Evolutionary conservation across 2,888 invertebrate species (phyloP), one percentile per base, ranked within the genome.

Genomic region (Acanthopleura granulata): DNA sequence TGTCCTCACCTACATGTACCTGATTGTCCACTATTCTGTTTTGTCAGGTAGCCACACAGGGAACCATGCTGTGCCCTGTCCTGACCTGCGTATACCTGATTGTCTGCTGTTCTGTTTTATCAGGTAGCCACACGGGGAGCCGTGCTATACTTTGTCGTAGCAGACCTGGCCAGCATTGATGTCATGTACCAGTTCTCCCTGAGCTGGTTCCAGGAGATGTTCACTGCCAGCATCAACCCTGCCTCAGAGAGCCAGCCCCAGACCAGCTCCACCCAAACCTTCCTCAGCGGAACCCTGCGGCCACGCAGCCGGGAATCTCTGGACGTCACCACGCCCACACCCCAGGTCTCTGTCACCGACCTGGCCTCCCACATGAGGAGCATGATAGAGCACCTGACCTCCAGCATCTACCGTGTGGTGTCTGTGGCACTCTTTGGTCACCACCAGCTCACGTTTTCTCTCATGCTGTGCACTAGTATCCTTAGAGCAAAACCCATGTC

Each of bases 151-250:
- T 90, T 90, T 82, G 88, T 89, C 0, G 78, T 90, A 57, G 88
- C 90, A 29, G 88, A 90, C 77, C 81, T 90, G 73, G 83, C 89
- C 51, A 83, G 80, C 49, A 84, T 90, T 27, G 89, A 90, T 77
- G 87, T 89, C 74, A 90, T 90, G 90, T 90, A 90, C 83, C 90
- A 90, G 85, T 90, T 89, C 81, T 90, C 90, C 0, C 82, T 90
- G 40, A 81, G 84, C 70, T 90, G 89, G 89, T 90, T 90, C 85
- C 88, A 90, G 79, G 84, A 83, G 72, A 87, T 89, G 84, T 90
- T 90, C 76, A 84, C 83, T 18, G 81, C 84, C 49, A 88, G 89
- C 77, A 89, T 90, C 75, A 80, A 83, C 73, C 76, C 77, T 57
- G 61, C 22, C 49, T 16, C 40, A 22, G 75, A 76, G 76, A 49